Evolutionary conservation across 2,113 vertebrate genomes (phyloP).

Genomic region (Varanus salvator): DNA sequence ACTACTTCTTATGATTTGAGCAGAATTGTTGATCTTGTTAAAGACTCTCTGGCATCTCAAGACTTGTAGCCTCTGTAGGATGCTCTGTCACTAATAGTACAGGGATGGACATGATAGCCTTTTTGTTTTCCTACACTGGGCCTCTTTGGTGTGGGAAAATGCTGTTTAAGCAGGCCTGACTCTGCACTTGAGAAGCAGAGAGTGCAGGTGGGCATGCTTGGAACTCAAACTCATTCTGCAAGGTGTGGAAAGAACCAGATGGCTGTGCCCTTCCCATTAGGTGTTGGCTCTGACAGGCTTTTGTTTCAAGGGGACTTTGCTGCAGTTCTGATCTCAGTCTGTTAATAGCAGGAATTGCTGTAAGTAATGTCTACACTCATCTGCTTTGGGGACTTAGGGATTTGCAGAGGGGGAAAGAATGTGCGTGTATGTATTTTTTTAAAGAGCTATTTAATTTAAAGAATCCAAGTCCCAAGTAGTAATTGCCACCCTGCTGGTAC

Average conservation of each 20-base stretch:
- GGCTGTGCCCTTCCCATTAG: conserved; percentile 56
- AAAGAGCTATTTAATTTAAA: conserved; percentile 77
- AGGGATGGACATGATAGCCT: background rate
- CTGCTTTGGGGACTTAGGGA: conserved; percentile 78
- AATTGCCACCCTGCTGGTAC: conserved; percentile 76
- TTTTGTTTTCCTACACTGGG: background rate
- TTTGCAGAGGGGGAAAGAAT: conserved; percentile 69
- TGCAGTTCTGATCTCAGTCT: conserved; percentile 71
- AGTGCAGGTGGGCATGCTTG: conserved; percentile 5
- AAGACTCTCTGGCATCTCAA: background rate
- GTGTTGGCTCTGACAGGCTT: conserved; percentile 65
- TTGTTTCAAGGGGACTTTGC: conserved; percentile 70
- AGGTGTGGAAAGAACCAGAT: conserved; percentile 49
- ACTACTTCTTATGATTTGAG: too few relatives aligned
- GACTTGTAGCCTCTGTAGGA: background rate
- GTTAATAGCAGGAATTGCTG: conserved; percentile 74
- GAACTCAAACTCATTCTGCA: conserved; percentile 31
- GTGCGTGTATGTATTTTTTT: conserved; percentile 48
- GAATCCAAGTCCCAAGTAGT: conserved; percentile 67
- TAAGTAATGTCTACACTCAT: conserved; percentile 80
- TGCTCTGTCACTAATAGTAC: background rate
- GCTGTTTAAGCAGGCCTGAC: background rate
- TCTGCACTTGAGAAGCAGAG: conserved; percentile 30
- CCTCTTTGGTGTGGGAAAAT: conserved; percentile 23
- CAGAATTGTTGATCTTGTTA: too few relatives aligned